These are phyloP conservation scores for Cheilosia variabilis DNA, from an alignment of 2,888 invertebrate species.

Conservation along the genomic window DNA sequence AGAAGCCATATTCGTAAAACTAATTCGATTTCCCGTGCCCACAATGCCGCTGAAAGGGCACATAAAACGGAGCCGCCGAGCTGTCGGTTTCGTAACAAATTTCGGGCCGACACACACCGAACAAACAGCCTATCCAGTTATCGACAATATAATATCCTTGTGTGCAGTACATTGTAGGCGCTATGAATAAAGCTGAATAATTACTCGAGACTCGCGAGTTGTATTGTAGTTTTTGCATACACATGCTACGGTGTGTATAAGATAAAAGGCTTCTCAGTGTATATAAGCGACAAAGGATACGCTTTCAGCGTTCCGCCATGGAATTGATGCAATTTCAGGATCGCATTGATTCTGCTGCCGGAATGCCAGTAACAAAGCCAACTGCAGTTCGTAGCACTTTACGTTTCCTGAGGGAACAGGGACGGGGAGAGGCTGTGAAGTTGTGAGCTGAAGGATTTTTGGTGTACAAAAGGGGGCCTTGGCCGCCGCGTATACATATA, in stretches of 20 bases:
- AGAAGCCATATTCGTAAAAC: conserved; percentile 56
- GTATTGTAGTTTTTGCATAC: conserved; percentile 39
- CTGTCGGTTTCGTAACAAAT: conserved; percentile 57
- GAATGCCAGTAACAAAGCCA: conserved; percentile 60
- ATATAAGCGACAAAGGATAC: conserved; percentile 61
- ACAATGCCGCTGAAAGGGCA: conserved; percentile 27
- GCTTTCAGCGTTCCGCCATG: conserved; percentile 60
- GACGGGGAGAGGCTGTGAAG: background rate
- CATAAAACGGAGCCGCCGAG: conserved; percentile 68
- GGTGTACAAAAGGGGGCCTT: conserved; percentile 31
- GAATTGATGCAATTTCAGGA: conserved; percentile 66
- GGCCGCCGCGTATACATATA: conserved; percentile 38
- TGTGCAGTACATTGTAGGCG: conserved; percentile 66
- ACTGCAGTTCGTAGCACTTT: conserved; percentile 50
- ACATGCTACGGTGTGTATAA: background rate
- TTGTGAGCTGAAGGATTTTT: background rate
- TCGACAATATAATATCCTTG: conserved; percentile 45
- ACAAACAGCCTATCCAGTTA: conserved; percentile 1
- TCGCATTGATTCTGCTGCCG: conserved; percentile 61
- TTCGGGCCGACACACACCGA: conserved; percentile 35
- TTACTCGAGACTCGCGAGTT: conserved; percentile 64
- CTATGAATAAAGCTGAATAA: conserved; percentile 70
- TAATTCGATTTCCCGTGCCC: conserved; percentile 39
- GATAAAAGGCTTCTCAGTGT: conserved; percentile 33
- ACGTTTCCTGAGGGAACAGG: conserved; percentile 4